Percentiles rank a stretch among this genome's conserved stretches.
Evolutionary conservation across 1,140 invertebrate species (phyloP).

Genomic region (Ridgeia piscesae): DNA sequence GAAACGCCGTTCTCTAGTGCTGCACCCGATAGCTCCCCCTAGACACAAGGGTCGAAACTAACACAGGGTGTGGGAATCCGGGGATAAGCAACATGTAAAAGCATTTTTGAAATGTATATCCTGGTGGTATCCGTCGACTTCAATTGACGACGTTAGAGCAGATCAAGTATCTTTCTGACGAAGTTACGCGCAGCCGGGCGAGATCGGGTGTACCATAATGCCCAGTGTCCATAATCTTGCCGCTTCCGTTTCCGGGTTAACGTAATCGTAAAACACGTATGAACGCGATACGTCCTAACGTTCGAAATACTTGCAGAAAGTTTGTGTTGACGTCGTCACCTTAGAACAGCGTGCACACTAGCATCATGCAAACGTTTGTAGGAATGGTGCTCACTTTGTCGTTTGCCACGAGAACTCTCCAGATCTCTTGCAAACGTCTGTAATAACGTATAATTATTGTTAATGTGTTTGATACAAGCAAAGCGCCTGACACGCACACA

Average conservation of each 20-base stretch:
- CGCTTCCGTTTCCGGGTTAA: neutral
- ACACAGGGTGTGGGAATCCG: too few species aligned
- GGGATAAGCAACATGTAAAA: too few species aligned
- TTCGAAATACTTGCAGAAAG: neutral
- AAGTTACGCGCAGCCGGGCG: too few species aligned
- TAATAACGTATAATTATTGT: neutral
- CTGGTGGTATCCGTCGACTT: too few species aligned
- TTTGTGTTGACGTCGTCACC: neutral
- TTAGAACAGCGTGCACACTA: neutral
- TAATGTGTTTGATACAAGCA: neutral
- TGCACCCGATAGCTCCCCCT: too few species aligned
- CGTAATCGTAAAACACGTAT: neutral
- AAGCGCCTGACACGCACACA: neutral
- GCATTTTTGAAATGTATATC: too few species aligned
- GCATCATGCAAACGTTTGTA: neutral
- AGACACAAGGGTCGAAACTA: too few species aligned
- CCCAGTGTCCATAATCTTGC: neutral
- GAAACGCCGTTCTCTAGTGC: too few species aligned
- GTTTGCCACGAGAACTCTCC: neutral
- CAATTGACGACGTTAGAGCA: too few species aligned
- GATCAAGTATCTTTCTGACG: too few species aligned
- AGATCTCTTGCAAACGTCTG: neutral
- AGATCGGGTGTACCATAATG: neutral
- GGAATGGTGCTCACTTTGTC: neutral
- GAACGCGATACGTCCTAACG: neutral